Evolutionary conservation across 2,888 invertebrate species (phyloP).

Genomic region (Aleiodes testaceus): DNA sequence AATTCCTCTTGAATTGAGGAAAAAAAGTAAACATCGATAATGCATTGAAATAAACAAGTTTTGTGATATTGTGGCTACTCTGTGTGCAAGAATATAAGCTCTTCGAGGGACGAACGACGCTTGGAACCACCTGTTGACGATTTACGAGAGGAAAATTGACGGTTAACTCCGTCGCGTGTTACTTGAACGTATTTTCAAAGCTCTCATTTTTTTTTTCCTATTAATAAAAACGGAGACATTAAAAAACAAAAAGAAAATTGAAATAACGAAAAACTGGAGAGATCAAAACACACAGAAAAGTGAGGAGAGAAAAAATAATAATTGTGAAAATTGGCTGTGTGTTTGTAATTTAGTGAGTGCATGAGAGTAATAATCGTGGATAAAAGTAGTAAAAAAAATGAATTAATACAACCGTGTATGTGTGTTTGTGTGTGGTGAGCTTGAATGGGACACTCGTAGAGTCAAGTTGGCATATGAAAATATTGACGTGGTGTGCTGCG

Average conservation of each 20-base stretch:
- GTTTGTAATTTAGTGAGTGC: background rate
- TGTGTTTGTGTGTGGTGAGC: background rate
- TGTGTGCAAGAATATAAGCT: conserved; percentile 21
- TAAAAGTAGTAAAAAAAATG: conserved; percentile 4
- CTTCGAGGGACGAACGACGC: conserved; percentile 47
- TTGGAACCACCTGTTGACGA: conserved; percentile 69
- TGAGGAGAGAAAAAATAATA: too few relatives aligned
- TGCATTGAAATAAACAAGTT: conserved; percentile 22
- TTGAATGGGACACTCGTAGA: conserved; percentile 22
- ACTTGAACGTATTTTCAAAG: conserved; percentile 14
- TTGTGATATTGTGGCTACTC: conserved; percentile 27
- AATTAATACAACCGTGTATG: background rate
- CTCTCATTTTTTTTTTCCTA: background rate
- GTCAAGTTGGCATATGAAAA: conserved; percentile 36
- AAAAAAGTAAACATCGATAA: conserved; percentile 17
- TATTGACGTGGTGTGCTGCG: conserved; percentile 12
- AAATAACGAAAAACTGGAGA: background rate
- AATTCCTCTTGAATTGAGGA: background rate
- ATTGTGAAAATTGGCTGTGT: background rate
- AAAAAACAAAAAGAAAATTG: background rate
- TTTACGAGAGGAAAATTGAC: conserved; percentile 63
- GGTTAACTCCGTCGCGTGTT: conserved; percentile 31
- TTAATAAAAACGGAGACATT: background rate
- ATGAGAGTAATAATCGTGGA: background rate
- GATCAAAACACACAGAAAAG: background rate